A percentile compares a stretch with the other conserved stretches of the same genome.
These are phyloP conservation scores for Stomorhina lunata DNA, from an alignment of 2,888 invertebrate genomes.

Conservation along the genomic window DNA sequence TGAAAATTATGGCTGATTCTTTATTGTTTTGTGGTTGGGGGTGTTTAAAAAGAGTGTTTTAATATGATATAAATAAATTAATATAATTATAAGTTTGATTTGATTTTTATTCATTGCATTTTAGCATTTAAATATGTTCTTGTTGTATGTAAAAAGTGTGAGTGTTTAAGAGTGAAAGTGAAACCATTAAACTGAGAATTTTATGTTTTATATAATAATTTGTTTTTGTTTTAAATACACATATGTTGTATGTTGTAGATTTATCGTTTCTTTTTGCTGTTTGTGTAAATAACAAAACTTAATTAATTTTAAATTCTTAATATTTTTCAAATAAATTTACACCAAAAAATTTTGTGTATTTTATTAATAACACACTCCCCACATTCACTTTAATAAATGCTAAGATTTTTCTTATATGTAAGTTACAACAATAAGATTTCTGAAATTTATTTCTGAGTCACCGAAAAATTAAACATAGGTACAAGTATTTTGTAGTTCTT, in stretches of 20 bases:
- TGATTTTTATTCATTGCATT: constrained; percentile 55
- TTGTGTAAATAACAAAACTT: constrained; percentile 18
- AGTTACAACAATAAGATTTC: constrained; percentile 17
- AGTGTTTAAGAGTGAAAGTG: constrained; percentile 69
- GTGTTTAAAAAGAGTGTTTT: constrained; percentile 25
- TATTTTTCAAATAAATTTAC: constrained; percentile 37
- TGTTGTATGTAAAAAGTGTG: constrained; percentile 46
- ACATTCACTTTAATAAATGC: constrained; percentile 42
- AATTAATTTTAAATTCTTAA: constrained; percentile 8
- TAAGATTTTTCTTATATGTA: background rate
- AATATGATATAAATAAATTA: too few species aligned
- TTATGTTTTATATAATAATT: constrained; percentile 52
- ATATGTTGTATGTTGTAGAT: constrained; percentile 27
- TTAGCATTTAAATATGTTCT: constrained; percentile 60
- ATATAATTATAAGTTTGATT: constrained; percentile 59
- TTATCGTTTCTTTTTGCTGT: constrained; percentile 28
- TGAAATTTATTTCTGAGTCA: constrained; percentile 1
- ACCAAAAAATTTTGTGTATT: constrained; percentile 38
- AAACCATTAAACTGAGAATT: constrained; percentile 77
- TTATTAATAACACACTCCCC: constrained; percentile 42
- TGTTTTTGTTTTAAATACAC: constrained; percentile 48
- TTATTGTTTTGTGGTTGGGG: constrained; percentile 43
- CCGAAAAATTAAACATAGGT: too few species aligned
- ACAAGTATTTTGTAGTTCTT: too few species aligned
- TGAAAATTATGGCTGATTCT: constrained; percentile 33